Evolutionary conservation across 2,888 invertebrate species (phyloP).

Genomic region (Oligia fasciuncula): DNA sequence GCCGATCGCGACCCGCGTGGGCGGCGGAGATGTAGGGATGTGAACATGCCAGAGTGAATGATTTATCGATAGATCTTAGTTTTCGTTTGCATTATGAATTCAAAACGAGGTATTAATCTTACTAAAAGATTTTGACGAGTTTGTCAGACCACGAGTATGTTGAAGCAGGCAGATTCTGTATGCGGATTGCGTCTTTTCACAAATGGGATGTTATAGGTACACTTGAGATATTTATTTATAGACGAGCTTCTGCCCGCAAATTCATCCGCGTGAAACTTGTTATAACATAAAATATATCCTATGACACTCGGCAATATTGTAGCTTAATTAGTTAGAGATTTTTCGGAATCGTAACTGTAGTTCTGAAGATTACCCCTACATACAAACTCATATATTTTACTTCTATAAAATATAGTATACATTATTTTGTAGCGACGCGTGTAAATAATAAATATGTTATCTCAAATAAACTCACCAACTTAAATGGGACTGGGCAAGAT

Average conservation of each 20-base stretch:
- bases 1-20: slow-evolving; percentile 87
- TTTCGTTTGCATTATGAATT: not conserved
- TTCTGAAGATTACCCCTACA: not conserved
- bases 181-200: not conserved
- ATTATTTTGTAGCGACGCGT: not conserved
- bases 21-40: slow-evolving; percentile 79
- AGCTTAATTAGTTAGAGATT: not conserved
- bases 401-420: not conserved
- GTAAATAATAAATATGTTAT: not conserved
- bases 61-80: slow-evolving; percentile 47
- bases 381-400: not conserved
- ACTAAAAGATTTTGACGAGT: not conserved
- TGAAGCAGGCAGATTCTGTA: not conserved
- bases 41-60: slow-evolving; percentile 28
- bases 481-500: too few relatives aligned
- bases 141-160: not conserved
- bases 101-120: not conserved
- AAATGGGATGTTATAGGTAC: not conserved
- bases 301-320: not conserved
- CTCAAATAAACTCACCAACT: not conserved
- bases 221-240: not conserved
- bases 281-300: not conserved
- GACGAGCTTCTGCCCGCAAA: not conserved
- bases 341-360: not conserved
- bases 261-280: not conserved